These are phyloP conservation scores for Falco columbarius DNA, from an alignment of 2,797 vertebrate species.

Conservation along the genomic window DNA sequence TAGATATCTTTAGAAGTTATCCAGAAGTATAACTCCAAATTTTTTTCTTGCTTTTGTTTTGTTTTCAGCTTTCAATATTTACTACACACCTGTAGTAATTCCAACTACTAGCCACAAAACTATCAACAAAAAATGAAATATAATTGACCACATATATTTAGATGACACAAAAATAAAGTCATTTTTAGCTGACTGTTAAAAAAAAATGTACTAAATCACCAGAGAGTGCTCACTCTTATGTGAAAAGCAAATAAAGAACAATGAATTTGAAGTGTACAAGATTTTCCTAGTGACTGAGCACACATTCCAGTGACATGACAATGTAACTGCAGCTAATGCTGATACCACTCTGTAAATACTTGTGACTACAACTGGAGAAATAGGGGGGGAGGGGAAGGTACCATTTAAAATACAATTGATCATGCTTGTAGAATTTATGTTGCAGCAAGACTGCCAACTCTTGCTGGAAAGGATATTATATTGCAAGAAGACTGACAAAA, in stretches of 20 bases:
- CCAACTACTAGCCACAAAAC: not conserved
- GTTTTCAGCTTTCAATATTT: not conserved
- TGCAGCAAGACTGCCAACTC: not conserved
- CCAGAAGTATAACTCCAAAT: not conserved
- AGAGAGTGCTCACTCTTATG: not conserved
- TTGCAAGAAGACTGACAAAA: constrained; percentile 44
- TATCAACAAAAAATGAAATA: not conserved
- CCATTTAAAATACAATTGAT: not conserved
- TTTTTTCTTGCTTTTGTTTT: too few relatives aligned
- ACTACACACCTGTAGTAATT: not conserved
- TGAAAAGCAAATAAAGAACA: not conserved
- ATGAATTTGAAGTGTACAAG: not conserved
- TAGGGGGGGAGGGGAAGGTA: not conserved
- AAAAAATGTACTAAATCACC: not conserved
- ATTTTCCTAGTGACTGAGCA: not conserved
- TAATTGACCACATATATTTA: not conserved
- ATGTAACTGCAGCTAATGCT: not conserved
- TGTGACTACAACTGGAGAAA: not conserved
- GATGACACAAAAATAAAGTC: not conserved
- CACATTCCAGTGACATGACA: not conserved
- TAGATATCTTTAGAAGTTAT: not conserved
- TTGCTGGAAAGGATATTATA: not conserved
- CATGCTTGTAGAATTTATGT: not conserved
- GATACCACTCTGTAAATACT: not conserved
- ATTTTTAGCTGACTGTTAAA: not conserved